phyloP scores from a whole-genome alignment of 2,113 vertebrate species.

The Scomber scombrus region DNA sequence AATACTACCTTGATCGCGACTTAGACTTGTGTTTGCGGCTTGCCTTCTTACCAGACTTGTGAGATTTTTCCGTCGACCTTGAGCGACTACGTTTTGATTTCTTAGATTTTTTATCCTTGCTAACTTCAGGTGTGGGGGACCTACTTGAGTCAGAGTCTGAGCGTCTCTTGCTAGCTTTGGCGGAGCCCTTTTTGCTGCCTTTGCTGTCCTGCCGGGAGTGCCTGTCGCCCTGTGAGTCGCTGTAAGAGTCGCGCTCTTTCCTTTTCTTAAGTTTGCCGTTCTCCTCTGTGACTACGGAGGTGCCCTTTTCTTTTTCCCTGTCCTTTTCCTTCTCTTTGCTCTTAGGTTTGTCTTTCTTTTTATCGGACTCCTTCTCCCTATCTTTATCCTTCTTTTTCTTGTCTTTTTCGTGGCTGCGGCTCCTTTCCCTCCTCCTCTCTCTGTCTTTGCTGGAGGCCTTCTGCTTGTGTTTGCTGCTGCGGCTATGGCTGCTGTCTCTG shows the following conservation, averaged over 20 bases:
- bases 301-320: slow-evolving; percentile 85
- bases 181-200: slow-evolving; percentile 87
- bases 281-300: slow-evolving; percentile 85
- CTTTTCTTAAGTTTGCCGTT: slow-evolving; percentile 91
- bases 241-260: slow-evolving; percentile 89
- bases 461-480: slow-evolving; percentile 90
- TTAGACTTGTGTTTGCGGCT: slow-evolving; percentile 99
- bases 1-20: slow-evolving; percentile 99
- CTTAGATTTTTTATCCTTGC: slow-evolving; percentile 98
- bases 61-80: slow-evolving; percentile 97
- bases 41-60: slow-evolving; percentile 99
- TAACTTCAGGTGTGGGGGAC: slow-evolving; percentile 93
- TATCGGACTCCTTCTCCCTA: slow-evolving; percentile 87
- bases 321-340: slow-evolving; percentile 90
- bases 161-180: slow-evolving; percentile 92
- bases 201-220: slow-evolving; percentile 92
- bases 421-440: slow-evolving; percentile 86
- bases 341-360: slow-evolving; percentile 91
- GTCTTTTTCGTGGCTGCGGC: slow-evolving; percentile 91
- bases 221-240: slow-evolving; percentile 89
- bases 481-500: slow-evolving; percentile 87
- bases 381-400: slow-evolving; percentile 94
- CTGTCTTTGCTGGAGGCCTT: slow-evolving; percentile 92
- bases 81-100: slow-evolving; percentile 99
- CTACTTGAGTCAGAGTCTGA: slow-evolving; percentile 97